These are phyloP conservation scores for Bombus consobrinus DNA, from an alignment of 1,140 invertebrate genomes.

Conservation along the genomic window DNA sequence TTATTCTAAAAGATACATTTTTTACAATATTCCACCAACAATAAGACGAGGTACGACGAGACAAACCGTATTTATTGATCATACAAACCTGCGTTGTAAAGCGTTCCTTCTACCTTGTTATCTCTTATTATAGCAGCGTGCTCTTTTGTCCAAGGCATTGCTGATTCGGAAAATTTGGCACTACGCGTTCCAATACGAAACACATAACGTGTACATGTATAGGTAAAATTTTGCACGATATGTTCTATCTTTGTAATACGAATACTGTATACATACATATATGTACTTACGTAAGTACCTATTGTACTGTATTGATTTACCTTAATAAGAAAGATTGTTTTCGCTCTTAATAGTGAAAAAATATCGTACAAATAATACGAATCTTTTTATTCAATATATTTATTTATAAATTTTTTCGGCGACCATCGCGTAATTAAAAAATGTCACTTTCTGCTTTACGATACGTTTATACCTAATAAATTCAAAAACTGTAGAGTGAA, in stretches of 20 bases:
- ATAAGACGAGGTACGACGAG: not conserved
- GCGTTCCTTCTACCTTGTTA: constrained; percentile 12
- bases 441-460: not conserved
- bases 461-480: not conserved
- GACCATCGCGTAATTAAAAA: constrained; percentile 12
- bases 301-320: not conserved
- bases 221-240: not conserved
- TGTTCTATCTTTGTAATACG: not conserved
- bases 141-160: not conserved
- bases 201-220: not conserved
- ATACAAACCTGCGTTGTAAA: not conserved
- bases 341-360: not conserved
- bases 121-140: not conserved
- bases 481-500: not conserved
- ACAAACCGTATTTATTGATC: not conserved
- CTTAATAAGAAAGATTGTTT: not conserved
- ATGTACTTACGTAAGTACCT: not conserved
- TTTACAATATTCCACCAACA: not conserved
- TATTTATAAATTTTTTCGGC: constrained; percentile 37
- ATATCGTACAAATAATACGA: not conserved
- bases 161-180: not conserved
- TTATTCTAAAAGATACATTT: not conserved
- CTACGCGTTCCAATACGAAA: not conserved
- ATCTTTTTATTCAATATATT: constrained; percentile 22
- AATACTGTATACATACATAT: not conserved